Evolutionary conservation across 2,797 vertebrate genomes (phyloP).

Genomic region (Bovichtus variegatus): DNA sequence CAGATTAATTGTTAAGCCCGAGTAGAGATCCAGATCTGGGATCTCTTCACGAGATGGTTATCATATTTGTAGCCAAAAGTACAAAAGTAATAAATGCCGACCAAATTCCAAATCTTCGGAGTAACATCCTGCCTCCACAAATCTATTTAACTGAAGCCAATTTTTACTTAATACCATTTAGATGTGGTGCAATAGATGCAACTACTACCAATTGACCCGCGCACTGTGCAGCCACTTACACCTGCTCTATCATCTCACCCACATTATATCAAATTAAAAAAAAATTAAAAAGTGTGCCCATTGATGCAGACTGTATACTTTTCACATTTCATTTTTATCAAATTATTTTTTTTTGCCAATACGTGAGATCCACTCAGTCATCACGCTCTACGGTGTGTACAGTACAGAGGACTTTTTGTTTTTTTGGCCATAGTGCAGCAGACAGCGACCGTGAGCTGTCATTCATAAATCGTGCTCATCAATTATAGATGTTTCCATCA

Average conservation of each 20-base stretch:
- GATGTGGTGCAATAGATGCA: background rate
- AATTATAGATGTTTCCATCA: conserved; percentile 15
- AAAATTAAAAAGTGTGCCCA: background rate
- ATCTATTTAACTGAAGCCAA: background rate
- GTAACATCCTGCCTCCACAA: background rate
- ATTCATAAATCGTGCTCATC: conserved; percentile 19
- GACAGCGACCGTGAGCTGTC: conserved; percentile 36
- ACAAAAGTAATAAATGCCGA: background rate
- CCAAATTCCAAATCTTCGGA: background rate
- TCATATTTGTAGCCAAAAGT: background rate
- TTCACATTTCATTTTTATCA: background rate
- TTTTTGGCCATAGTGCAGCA: conserved; percentile 1
- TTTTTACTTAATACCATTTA: background rate
- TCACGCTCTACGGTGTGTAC: background rate
- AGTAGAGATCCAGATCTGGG: background rate
- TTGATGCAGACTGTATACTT: background rate
- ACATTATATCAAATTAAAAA: background rate
- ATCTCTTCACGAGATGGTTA: background rate
- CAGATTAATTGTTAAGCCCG: no score
- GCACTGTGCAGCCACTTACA: no score
- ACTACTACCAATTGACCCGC: no score
- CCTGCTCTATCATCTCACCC: conserved; percentile 2
- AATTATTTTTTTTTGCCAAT: background rate
- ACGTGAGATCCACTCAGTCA: background rate
- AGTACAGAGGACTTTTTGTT: background rate